These are phyloP conservation scores for Sitodiplosis mosellana DNA, from an alignment of 1,140 invertebrate species.

Conservation along the genomic window DNA sequence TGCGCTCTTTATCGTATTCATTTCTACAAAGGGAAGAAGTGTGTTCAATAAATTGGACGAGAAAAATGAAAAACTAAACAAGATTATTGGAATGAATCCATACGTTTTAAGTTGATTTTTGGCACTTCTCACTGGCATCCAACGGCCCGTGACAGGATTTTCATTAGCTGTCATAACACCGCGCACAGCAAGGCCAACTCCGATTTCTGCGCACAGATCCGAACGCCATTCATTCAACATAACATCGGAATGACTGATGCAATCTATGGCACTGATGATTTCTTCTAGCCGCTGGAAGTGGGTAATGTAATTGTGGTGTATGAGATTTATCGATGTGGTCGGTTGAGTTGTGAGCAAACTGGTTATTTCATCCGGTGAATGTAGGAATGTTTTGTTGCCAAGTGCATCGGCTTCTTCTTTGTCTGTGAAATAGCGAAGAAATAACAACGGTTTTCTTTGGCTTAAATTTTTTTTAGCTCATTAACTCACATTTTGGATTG, in stretches of 20 bases:
- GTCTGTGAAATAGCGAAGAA: constrained; percentile 1
- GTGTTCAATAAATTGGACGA: too few species aligned
- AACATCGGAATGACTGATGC: constrained; percentile 39
- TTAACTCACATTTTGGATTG: constrained; percentile 46
- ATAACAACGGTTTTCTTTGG: not conserved
- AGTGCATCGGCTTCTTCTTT: constrained; percentile 2
- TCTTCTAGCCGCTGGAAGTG: constrained; percentile 42
- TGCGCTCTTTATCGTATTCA: too few species aligned
- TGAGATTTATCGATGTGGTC: constrained; percentile 39
- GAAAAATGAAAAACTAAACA: too few species aligned
- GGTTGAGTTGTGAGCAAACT: constrained; percentile 42
- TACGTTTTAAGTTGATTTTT: too few species aligned
- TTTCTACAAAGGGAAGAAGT: too few species aligned
- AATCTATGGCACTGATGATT: constrained; percentile 30
- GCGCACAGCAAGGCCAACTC: constrained; percentile 36
- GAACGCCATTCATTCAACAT: constrained; percentile 42
- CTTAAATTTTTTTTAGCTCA: constrained; percentile 8
- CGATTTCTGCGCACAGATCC: constrained; percentile 11
- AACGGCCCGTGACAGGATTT: constrained; percentile 36
- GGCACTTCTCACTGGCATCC: constrained; percentile 46
- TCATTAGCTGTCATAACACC: constrained; percentile 51
- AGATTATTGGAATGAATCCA: too few species aligned
- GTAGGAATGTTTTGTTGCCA: constrained; percentile 28
- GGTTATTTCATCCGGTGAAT: constrained; percentile 41
- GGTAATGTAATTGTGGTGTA: constrained; percentile 54